Evolutionary conservation across 2,888 invertebrate species (phyloP).

Genomic region (Torymus auratus): DNA sequence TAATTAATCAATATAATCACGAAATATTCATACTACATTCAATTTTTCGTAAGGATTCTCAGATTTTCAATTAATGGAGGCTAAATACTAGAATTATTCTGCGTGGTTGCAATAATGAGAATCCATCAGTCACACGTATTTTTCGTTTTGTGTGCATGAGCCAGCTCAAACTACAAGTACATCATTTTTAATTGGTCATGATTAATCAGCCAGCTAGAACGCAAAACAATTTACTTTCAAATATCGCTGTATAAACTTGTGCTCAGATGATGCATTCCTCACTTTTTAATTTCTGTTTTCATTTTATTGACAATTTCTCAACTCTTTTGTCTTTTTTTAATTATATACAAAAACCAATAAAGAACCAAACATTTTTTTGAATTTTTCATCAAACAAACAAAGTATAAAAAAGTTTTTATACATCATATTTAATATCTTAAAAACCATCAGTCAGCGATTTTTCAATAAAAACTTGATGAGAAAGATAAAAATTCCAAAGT

Average conservation of each 20-base stretch:
- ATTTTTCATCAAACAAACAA: neutral
- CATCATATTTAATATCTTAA: conserved; percentile 3
- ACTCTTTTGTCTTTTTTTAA: neutral
- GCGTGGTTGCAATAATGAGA: conserved; percentile 25
- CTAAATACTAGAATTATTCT: conserved; percentile 16
- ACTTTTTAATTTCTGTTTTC: conserved; percentile 16
- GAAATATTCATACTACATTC: too few species aligned
- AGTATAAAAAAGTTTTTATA: conserved; percentile 11
- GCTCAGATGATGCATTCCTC: conserved; percentile 50
- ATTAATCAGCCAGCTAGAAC: conserved; percentile 41
- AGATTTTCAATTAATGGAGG: neutral
- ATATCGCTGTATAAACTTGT: conserved; percentile 35
- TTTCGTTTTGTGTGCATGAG: neutral
- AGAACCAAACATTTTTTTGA: neutral
- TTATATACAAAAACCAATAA: conserved; percentile 9
- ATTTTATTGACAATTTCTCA: conserved; percentile 29
- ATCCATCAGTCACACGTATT: conserved; percentile 12
- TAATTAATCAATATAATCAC: too few species aligned
- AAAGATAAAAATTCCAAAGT: neutral
- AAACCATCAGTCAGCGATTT: conserved; percentile 3
- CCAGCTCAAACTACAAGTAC: neutral
- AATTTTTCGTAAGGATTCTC: too few species aligned
- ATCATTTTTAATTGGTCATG: conserved; percentile 38
- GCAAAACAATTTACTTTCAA: conserved; percentile 26
- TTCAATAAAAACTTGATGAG: conserved; percentile 5